Conservation (phyloP, 1,140 invertebrate species). For the Pachypeltis micranthus region DNA sequence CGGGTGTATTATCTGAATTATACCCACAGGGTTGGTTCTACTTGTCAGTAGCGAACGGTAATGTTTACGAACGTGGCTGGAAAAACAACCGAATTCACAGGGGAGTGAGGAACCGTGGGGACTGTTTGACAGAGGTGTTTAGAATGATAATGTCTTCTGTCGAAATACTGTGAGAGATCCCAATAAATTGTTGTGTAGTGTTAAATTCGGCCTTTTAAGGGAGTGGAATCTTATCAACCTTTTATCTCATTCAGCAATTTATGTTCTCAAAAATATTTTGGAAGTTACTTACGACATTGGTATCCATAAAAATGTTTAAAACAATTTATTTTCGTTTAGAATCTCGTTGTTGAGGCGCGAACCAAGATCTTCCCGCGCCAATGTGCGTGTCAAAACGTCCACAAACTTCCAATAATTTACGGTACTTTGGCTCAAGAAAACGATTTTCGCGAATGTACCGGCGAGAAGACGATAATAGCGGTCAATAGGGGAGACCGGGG, state of each 20-base stretch:
- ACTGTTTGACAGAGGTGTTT: neutral
- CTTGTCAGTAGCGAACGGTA: no score
- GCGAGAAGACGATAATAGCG: neutral
- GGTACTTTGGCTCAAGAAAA: neutral
- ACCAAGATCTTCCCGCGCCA: neutral
- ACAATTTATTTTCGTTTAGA: neutral
- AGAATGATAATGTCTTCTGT: neutral
- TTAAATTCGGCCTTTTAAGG: neutral
- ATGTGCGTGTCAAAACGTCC: neutral
- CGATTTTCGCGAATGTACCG: neutral
- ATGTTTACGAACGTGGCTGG: no score
- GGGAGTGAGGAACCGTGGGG: no score
- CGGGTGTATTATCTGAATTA: no score
- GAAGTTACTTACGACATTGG: conserved; percentile 45
- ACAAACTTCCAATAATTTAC: neutral
- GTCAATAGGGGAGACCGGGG: neutral
- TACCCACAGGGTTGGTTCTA: no score
- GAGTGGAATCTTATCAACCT: neutral
- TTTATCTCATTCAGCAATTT: neutral
- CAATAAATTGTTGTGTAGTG: neutral
- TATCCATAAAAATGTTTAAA: conserved; percentile 39
- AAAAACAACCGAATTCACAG: no score
- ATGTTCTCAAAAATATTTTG: conserved; percentile 35
- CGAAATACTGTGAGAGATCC: neutral
- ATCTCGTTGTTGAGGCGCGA: neutral